Percentiles rank a stretch among this genome's conserved stretches.
These are phyloP conservation scores for Hippoglossus hippoglossus DNA, from an alignment of 2,797 vertebrate genomes.

Conservation along the genomic window DNA sequence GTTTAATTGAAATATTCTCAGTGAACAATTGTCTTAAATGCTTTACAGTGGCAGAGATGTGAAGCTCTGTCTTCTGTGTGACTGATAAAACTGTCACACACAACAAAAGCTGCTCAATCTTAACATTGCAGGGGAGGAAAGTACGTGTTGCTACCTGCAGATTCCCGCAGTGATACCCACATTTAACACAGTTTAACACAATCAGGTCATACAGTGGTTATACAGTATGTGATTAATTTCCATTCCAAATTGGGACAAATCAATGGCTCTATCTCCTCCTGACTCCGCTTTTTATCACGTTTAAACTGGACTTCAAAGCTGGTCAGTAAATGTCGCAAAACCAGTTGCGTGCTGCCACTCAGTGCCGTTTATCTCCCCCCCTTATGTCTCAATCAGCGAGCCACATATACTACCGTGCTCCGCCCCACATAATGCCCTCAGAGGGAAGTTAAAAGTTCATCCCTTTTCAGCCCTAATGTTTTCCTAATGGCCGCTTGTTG, in stretches of 20 bases:
- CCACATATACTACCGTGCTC: conserved; percentile 41
- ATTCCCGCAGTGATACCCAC: conserved; percentile 22
- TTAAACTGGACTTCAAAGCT: conserved; percentile 51
- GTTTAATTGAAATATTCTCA: conserved; percentile 45
- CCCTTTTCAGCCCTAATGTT: conserved; percentile 74
- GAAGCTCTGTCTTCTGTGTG: neutral
- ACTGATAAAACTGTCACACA: conserved; percentile 17
- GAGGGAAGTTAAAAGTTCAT: conserved; percentile 78
- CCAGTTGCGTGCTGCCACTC: conserved; percentile 17
- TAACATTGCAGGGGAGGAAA: conserved; percentile 36
- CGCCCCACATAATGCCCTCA: conserved; percentile 48
- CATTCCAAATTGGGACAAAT: conserved; percentile 26
- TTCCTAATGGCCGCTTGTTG: conserved; percentile 79
- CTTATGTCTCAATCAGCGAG: conserved; percentile 56
- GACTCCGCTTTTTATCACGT: conserved; percentile 53
- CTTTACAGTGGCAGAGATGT: conserved; percentile 19
- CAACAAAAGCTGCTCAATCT: conserved; percentile 29
- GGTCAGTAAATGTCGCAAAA: conserved; percentile 30
- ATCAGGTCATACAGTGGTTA: conserved; percentile 19
- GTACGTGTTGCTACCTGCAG: conserved; percentile 29
- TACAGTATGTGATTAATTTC: conserved; percentile 25
- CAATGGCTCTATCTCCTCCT: conserved; percentile 21
- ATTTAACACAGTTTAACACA: conserved; percentile 21
- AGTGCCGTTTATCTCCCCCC: conserved; percentile 46
- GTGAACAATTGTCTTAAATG: conserved; percentile 37